Percentiles rank a stretch among this genome's conserved stretches.
Conservation (phyloP, 2,888 invertebrate genomes). For the Anticlea derivata region DNA sequence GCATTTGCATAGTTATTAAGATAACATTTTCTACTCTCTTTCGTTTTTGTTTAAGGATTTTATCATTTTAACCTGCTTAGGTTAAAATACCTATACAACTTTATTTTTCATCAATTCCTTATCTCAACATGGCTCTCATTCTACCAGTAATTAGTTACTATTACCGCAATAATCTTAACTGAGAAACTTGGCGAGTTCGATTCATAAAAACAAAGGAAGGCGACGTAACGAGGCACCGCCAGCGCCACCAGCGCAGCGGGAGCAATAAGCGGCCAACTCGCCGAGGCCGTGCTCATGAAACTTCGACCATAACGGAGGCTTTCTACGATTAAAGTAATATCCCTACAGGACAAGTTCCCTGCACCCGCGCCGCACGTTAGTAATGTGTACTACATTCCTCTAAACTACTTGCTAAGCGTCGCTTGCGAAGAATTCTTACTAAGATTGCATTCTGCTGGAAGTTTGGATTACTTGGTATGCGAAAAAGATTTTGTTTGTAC, state of each 20-base stretch:
- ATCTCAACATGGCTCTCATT: constrained; percentile 11
- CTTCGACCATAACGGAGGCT: constrained; percentile 66
- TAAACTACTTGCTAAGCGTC: constrained; percentile 52
- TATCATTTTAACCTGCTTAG: background rate
- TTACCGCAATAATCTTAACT: constrained; percentile 20
- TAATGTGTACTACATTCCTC: constrained; percentile 55
- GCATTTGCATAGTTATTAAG: no score
- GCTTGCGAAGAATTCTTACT: constrained; percentile 27
- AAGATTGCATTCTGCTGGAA: constrained; percentile 29
- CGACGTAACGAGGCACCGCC: constrained; percentile 47
- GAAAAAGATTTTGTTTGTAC: constrained; percentile 5
- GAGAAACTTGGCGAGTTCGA: constrained; percentile 24
- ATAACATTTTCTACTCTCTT: no score
- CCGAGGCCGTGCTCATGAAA: constrained; percentile 44
- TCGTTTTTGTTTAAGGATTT: background rate
- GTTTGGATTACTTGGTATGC: constrained; percentile 10
- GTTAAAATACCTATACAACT: no score
- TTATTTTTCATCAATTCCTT: constrained; percentile 5
- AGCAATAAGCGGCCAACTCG: constrained; percentile 60
- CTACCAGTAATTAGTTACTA: constrained; percentile 21
- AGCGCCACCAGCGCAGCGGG: constrained; percentile 42
- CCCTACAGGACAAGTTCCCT: constrained; percentile 54
- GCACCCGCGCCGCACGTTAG: constrained; percentile 43
- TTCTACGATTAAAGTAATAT: constrained; percentile 71
- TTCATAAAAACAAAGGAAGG: constrained; percentile 44